phyloP scores from a whole-genome alignment of 2,113 vertebrate species.

The Poecilia latipinna region DNA sequence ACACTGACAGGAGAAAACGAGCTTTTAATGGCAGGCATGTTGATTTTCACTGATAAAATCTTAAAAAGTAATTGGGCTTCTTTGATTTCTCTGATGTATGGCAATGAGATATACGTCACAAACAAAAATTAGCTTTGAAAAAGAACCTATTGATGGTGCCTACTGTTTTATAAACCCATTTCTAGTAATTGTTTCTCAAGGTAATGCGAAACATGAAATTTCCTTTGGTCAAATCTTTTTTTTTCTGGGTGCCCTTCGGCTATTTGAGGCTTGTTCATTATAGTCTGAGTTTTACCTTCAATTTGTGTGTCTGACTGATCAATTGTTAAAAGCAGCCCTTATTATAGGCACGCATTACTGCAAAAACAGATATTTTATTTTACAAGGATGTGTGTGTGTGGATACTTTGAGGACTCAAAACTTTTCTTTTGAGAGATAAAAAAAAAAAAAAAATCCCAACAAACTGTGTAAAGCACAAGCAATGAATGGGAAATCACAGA shows the following conservation, averaged over 20 bases:
- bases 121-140: not conserved
- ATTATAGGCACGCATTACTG: not conserved
- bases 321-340: not conserved
- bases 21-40: not conserved
- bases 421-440: not conserved
- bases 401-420: not conserved
- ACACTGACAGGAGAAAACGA: not conserved
- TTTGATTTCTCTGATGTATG: not conserved
- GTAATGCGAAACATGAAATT: conserved; percentile 3
- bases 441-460: too few relatives aligned
- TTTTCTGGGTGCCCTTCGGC: not conserved
- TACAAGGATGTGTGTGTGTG: not conserved
- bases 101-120: not conserved
- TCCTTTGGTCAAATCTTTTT: not conserved
- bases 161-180: conserved; percentile 23
- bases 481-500: not conserved
- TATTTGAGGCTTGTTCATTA: conserved; percentile 5
- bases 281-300: conserved; percentile 5
- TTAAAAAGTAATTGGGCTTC: not conserved
- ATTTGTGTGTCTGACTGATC: not conserved
- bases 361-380: not conserved
- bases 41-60: not conserved
- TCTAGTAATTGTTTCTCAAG: conserved; percentile 10
- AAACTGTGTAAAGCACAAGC: not conserved
- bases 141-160: not conserved